These are phyloP conservation scores for Dolichoris vasculosae DNA, from an alignment of 1,140 invertebrate species.

Conservation along the genomic window DNA sequence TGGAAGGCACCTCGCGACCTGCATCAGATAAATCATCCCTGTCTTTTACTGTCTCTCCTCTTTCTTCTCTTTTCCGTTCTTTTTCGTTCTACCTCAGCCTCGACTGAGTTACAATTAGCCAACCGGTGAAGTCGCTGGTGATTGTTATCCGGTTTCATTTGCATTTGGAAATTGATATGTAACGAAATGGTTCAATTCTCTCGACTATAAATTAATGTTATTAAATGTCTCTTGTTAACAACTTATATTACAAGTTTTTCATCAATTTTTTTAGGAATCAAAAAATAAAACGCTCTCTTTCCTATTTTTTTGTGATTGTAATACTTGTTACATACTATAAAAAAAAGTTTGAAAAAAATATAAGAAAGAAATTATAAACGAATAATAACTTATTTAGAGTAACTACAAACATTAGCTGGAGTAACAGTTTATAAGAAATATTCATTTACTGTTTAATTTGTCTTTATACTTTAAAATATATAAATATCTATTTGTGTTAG, in stretches of 20 bases:
- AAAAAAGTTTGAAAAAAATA: too few species aligned
- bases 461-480: too few species aligned
- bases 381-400: too few species aligned
- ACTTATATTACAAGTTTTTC: neutral
- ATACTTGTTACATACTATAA: too few species aligned
- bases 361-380: too few species aligned
- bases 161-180: neutral
- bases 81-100: neutral
- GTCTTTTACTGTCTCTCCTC: neutral
- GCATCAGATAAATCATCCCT: constrained; percentile 70
- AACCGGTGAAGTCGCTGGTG: neutral
- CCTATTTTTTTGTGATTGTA: too few species aligned
- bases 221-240: neutral
- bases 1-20: constrained; percentile 66
- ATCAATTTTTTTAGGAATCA: neutral
- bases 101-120: neutral
- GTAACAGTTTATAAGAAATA: too few species aligned
- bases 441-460: too few species aligned
- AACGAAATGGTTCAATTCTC: constrained; percentile 2
- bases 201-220: neutral
- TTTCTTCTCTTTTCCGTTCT: neutral
- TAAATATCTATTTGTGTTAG: too few species aligned
- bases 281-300: too few species aligned
- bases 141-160: constrained; percentile 8
- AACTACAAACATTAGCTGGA: too few species aligned